These are phyloP conservation scores for Verasper variegatus DNA, from an alignment of 2,113 vertebrate genomes.

Conservation along the genomic window DNA sequence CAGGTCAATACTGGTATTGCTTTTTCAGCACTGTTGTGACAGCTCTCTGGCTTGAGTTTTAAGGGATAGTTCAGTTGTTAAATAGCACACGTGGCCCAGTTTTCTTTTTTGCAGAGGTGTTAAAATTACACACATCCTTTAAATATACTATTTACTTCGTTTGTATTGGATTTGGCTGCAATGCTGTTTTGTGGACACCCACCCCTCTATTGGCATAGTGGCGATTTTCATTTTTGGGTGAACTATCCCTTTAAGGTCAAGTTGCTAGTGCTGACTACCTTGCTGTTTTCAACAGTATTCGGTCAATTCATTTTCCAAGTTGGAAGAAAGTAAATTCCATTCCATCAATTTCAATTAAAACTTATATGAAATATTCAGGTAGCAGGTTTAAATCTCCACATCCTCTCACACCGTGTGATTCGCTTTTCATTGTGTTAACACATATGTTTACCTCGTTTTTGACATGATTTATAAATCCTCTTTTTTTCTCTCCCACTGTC, in stretches of 20 bases:
- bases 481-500: conserved; percentile 64
- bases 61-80: background rate
- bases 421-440: conserved; percentile 61
- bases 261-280: background rate
- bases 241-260: background rate
- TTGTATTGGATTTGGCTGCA: too few species aligned
- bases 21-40: background rate
- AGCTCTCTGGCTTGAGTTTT: background rate
- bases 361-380: conserved; percentile 9
- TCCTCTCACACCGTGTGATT: conserved; percentile 53
- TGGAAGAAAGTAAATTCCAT: background rate
- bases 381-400: conserved; percentile 63
- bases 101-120: too few species aligned
- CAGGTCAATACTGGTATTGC: too few species aligned
- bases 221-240: too few species aligned
- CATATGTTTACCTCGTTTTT: conserved; percentile 30
- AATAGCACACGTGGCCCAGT: too few species aligned
- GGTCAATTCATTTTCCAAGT: background rate
- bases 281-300: background rate
- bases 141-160: too few species aligned
- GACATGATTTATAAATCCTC: conserved; percentile 63
- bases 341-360: background rate
- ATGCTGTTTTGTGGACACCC: too few species aligned
- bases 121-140: too few species aligned
- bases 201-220: too few species aligned